phyloP scores from a whole-genome alignment of 2,113 vertebrate genomes.

The Cochlearius cochlearius region DNA sequence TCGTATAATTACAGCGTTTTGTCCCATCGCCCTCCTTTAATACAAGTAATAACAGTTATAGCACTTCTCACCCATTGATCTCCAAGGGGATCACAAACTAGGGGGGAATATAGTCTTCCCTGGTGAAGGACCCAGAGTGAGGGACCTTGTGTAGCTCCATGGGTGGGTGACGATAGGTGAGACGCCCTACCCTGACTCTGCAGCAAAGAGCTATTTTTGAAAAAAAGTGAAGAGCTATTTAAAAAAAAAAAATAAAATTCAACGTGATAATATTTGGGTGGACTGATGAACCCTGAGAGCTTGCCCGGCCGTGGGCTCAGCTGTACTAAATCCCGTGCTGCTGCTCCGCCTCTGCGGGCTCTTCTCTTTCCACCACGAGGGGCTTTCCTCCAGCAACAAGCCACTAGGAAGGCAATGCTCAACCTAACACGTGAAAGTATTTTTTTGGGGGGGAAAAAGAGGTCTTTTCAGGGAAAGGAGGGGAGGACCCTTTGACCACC shows the following conservation, averaged over 20 bases:
- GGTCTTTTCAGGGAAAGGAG: neutral
- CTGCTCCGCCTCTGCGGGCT: neutral
- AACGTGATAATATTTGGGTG: neutral
- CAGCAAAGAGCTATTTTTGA: too few relatives aligned
- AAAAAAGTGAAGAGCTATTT: neutral
- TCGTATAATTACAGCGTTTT: neutral
- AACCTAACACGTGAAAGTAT: fast-evolving
- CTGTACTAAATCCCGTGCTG: neutral
- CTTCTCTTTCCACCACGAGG: neutral
- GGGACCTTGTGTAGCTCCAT: neutral
- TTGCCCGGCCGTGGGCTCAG: neutral
- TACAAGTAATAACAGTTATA: neutral
- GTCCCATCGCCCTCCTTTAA: neutral
- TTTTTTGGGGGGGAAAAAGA: neutral
- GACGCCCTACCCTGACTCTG: neutral
- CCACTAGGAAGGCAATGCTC: neutral
- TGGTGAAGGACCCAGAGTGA: neutral
- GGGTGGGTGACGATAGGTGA: neutral
- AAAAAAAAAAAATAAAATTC: too few relatives aligned
- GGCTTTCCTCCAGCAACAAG: neutral
- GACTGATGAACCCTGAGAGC: neutral
- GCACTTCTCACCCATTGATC: neutral
- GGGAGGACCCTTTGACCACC: too few relatives aligned
- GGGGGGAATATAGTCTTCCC: neutral
- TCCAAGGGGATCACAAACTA: fast-evolving